Evolutionary conservation across 2,888 invertebrate species (phyloP), one percentile per base, ranked within the genome.

Genomic region (Axea sp.): DNA sequence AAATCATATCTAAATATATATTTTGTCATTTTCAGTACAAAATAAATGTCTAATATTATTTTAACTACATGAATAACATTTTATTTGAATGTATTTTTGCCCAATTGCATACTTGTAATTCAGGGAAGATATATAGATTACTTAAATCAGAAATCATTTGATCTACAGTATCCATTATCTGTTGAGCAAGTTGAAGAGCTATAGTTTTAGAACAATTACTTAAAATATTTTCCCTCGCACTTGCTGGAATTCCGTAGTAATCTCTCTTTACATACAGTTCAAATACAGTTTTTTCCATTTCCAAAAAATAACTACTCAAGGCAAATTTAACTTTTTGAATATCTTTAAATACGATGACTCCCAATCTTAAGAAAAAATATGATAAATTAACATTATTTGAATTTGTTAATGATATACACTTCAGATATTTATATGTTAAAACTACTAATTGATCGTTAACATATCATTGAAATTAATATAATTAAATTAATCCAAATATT

Each of bases 101-200:
- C n/a, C n/a, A n/a, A n/a, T n/a, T n/a, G n/a, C 8, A 11, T 77
- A 85, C 85, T 69, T 77, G 76, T 6, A 86, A 73, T 11, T 79
- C 45, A 7, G 86, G 84, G n/a, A 81, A 65, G 1, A 45, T 53
- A n/a, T 47, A 26, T 3, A 65, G 51, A 26, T 86, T 75, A 5
- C 57, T 71, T 26, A 86, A 59, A 3, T 79, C 60, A 3, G 67
- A 59, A 1, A 86, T 67, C 24, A 83, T 74, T 28, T 83, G 76
- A 37, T 83, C 78, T 2, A 84, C 79, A 5, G 82, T 83, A 1
- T 75, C 72, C 33, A 82, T 83, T 47, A 82, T 77, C 1, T 77
- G 62, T 26, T 76, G 73, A 3, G 83, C 77, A 8, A 87, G 81
- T 72, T 82, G 81, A 24, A 81, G 73, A 1, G 79, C 71, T 3